phyloP scores from a whole-genome alignment of 1,140 invertebrate genomes.

The Drosophila ironensis region DNA sequence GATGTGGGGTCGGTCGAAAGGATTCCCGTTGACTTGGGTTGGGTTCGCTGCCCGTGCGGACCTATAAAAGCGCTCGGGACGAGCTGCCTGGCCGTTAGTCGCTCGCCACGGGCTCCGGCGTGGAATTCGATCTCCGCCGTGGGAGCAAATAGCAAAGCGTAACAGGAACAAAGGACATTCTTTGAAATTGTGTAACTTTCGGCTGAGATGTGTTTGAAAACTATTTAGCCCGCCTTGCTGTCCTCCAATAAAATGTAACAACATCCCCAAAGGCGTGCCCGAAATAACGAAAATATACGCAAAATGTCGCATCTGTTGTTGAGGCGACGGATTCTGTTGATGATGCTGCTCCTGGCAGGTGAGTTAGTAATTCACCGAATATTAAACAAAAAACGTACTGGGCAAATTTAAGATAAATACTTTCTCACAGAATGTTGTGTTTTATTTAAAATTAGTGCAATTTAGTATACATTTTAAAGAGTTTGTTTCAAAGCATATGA shows the following conservation, averaged over 20 bases:
- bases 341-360: slow-evolving; percentile 47
- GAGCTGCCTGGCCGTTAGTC: slow-evolving; percentile 35
- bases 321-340: slow-evolving; percentile 23
- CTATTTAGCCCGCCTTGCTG: slow-evolving; percentile 18
- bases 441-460: no score
- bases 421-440: no score
- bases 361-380: slow-evolving; percentile 7
- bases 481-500: no score
- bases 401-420: no score
- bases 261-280: not conserved
- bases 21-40: slow-evolving; percentile 14
- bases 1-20: slow-evolving; percentile 9
- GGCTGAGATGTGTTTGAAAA: slow-evolving; percentile 27
- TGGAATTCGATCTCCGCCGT: slow-evolving; percentile 35
- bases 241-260: slow-evolving; percentile 11
- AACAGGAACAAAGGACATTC: not conserved
- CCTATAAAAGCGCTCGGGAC: slow-evolving; percentile 58
- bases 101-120: slow-evolving; percentile 15
- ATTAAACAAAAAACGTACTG: no score
- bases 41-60: slow-evolving; percentile 10
- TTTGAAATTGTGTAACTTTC: slow-evolving; percentile 5
- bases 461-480: no score
- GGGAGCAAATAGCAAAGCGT: slow-evolving; percentile 20
- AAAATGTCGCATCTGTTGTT: slow-evolving; percentile 28
- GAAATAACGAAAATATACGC: not conserved